These are phyloP conservation scores for Eubasilissa regina DNA, from an alignment of 1,140 invertebrate genomes.

Conservation along the genomic window DNA sequence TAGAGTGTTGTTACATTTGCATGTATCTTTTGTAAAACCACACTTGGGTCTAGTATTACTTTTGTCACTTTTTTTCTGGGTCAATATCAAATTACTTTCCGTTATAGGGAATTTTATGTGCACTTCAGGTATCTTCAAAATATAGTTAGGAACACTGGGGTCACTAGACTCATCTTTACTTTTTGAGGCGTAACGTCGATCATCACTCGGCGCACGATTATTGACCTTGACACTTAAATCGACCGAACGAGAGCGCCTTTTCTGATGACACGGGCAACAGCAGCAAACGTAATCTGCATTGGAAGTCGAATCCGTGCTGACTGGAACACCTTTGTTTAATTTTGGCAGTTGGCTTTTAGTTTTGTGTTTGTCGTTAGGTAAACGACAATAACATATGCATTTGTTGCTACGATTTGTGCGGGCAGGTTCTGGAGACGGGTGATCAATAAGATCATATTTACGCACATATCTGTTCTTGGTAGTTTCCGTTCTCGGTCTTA, in stretches of 20 bases:
- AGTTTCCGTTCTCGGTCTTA: slow-evolving; percentile 17
- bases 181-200: neutral
- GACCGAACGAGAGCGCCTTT: neutral
- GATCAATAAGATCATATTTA: neutral
- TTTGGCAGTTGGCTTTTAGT: slow-evolving; percentile 14
- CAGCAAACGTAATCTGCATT: slow-evolving; percentile 1
- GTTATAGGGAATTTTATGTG: slow-evolving; percentile 28
- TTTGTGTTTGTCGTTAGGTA: neutral
- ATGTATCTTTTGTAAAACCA: neutral
- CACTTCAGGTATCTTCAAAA: slow-evolving; percentile 38
- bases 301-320: neutral
- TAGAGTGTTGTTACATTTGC: neutral
- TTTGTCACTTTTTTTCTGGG: slow-evolving; percentile 3
- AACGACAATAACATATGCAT: slow-evolving; percentile 12
- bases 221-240: neutral
- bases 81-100: slow-evolving; percentile 6
- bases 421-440: neutral
- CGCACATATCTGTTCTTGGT: neutral
- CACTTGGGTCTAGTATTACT: slow-evolving; percentile 9
- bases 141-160: neutral
- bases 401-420: neutral
- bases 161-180: neutral
- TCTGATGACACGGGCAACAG: neutral
- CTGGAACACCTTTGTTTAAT: neutral
- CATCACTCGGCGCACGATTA: neutral